A percentile compares a stretch with the other conserved stretches of the same genome.
These are phyloP conservation scores for Odontamblyopus rebecca DNA, from an alignment of 2,797 vertebrate genomes.

Conservation along the genomic window DNA sequence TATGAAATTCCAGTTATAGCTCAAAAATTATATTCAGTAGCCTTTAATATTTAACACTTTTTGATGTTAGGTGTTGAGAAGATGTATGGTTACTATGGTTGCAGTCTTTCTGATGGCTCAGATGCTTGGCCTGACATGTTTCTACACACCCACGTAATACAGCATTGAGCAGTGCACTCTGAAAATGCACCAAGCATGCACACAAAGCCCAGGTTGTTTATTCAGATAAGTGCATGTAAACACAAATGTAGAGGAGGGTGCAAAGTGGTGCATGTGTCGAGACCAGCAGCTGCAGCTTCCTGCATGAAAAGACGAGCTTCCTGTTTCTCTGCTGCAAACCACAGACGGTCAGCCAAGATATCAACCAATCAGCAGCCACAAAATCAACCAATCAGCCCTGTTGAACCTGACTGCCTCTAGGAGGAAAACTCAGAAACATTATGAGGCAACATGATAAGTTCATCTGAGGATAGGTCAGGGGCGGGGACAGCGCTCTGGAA, in stretches of 20 bases:
- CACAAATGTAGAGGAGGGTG: constrained; percentile 42
- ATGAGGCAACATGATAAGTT: constrained; percentile 83
- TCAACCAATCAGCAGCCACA: constrained; percentile 72
- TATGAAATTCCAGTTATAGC: neutral
- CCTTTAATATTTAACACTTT: constrained; percentile 17
- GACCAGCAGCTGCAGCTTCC: constrained; percentile 71
- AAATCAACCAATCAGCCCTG: constrained; percentile 71
- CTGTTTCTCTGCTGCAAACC: constrained; percentile 69
- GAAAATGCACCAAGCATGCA: constrained; percentile 3
- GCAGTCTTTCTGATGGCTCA: constrained; percentile 63
- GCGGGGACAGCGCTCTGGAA: constrained; percentile 67
- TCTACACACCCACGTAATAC: constrained; percentile 61
- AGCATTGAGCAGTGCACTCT: constrained; percentile 47
- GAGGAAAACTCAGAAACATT: constrained; percentile 71
- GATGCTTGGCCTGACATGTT: constrained; percentile 58
- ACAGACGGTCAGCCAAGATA: constrained; percentile 67
- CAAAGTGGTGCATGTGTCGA: constrained; percentile 48
- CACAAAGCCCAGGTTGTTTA: constrained; percentile 14
- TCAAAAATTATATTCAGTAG: neutral
- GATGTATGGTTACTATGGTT: constrained; percentile 68
- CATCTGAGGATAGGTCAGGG: constrained; percentile 81
- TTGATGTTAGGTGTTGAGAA: constrained; percentile 40
- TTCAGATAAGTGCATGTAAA: constrained; percentile 8
- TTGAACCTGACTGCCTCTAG: constrained; percentile 69
- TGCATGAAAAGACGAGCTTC: constrained; percentile 70